Base-by-base conservation (phyloP, 2,113 vertebrate genomes). In the Marmota flaviventris region DNA sequence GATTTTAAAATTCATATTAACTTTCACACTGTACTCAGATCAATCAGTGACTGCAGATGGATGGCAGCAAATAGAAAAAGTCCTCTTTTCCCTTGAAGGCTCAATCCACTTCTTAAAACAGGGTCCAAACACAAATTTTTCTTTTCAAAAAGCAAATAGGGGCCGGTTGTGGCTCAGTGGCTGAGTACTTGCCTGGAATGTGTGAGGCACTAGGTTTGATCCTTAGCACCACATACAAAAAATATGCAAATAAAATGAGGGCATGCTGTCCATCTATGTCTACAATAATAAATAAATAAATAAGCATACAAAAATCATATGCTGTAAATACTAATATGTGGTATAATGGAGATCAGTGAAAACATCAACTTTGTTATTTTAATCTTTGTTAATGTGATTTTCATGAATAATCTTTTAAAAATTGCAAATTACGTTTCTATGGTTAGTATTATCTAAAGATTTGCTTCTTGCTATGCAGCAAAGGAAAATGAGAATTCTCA, bases 1-100 rank as follows among this genome's bases (percentile, higher is more conserved):
- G 69, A 27, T 72, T 96, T 75, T 65, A 58, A 78, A 84, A 70
- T 94, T 90, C 42, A 72, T 84, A 67, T 27, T 93, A 84, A 79
- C 61, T 72, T 95, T 93, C 42, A 78, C n/a, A 89, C 61, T n/a
- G 27, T 69, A 67, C 58, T 73, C 48, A 75, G 16, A 61, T 37
- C 25, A 58, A 48, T 48, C 29, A 84, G 18, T 14, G n/a, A 78
- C 4, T 77, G 18, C 78, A 88, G 45, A 94, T 63, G 92, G 27
- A 83, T 61, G n/a, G 72, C 9, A 61, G 29, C 5, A n/a, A 32
- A 51, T 12, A 2, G 3, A 77, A 89, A 89, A 85, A 70, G 11
- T n/a, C 34, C 2, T 18, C 39, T 72, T 70, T 73, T 45, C 39
- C 29, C 34, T 37, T 79, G 58, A 84, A 87, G 20, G 5, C 3